Percentiles rank a stretch among this genome's conserved stretches.
Evolutionary conservation across 2,888 invertebrate genomes (phyloP).

Genomic region (Eupsilia transversa): DNA sequence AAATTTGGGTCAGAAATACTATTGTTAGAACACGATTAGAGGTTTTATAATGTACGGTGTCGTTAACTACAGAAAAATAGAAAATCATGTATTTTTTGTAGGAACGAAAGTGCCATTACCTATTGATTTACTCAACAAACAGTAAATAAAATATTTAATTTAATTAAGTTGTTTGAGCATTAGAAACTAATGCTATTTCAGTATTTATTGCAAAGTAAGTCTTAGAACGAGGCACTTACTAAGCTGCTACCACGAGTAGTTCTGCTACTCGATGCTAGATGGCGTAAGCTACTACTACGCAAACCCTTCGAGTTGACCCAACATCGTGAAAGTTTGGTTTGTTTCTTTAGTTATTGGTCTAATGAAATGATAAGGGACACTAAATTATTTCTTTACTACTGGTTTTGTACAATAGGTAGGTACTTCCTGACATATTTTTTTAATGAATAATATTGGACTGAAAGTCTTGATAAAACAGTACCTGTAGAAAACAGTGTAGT

Average conservation of each 20-base stretch:
- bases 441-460: not conserved
- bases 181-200: too few relatives aligned
- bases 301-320: not conserved
- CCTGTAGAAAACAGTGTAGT: not conserved
- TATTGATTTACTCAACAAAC: not conserved
- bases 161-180: not conserved
- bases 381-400: not conserved
- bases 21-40: constrained; percentile 30
- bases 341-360: not conserved
- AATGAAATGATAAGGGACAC: not conserved
- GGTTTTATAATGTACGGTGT: not conserved
- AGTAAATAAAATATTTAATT: constrained; percentile 3
- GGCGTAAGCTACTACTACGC: constrained; percentile 73
- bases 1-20: constrained; percentile 16
- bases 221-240: not conserved
- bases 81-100: not conserved
- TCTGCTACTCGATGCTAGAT: constrained; percentile 81
- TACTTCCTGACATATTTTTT: not conserved
- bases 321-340: not conserved
- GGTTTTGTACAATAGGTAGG: too few relatives aligned
- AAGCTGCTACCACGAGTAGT: constrained; percentile 38
- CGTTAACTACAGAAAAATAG: not conserved
- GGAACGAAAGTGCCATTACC: not conserved
- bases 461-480: not conserved
- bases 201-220: not conserved